Conservation (phyloP, 2,888 invertebrate species). For the Hypolimnas misippus region DNA sequence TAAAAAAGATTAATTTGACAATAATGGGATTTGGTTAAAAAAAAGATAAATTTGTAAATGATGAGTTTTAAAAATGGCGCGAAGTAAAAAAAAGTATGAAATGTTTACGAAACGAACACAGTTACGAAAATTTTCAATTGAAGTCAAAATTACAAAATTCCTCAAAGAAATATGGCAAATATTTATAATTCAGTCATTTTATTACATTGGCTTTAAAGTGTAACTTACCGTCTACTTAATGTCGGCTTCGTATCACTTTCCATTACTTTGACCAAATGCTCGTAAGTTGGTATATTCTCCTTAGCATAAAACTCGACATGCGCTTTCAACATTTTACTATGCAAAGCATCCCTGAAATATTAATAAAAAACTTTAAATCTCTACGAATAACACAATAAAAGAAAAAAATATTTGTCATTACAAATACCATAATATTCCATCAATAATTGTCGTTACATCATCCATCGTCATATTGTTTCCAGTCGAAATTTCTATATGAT, state of each 20-base stretch:
- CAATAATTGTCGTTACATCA: conserved; percentile 69
- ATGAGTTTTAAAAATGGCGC: no score
- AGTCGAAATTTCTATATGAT: conserved; percentile 45
- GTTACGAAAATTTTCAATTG: no score
- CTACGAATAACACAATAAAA: neutral
- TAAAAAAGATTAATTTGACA: no score
- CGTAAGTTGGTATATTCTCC: conserved; percentile 71
- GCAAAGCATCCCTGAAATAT: conserved; percentile 68
- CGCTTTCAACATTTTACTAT: conserved; percentile 72
- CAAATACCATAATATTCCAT: conserved; percentile 70
- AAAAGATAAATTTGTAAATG: no score
- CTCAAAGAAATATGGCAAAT: no score
- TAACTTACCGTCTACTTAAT: conserved; percentile 63
- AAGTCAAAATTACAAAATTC: no score
- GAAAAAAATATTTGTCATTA: neutral
- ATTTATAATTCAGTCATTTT: no score
- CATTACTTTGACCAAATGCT: conserved; percentile 57
- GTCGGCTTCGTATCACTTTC: conserved; percentile 54
- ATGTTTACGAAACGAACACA: no score
- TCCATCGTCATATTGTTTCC: conserved; percentile 64
- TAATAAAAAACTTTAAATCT: neutral
- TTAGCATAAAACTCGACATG: conserved; percentile 69
- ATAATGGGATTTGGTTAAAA: no score
- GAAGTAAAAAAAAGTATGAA: no score
- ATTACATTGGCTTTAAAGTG: no score